phyloP scores from a whole-genome alignment of 2,113 vertebrate genomes.

The Corapipo altera region DNA sequence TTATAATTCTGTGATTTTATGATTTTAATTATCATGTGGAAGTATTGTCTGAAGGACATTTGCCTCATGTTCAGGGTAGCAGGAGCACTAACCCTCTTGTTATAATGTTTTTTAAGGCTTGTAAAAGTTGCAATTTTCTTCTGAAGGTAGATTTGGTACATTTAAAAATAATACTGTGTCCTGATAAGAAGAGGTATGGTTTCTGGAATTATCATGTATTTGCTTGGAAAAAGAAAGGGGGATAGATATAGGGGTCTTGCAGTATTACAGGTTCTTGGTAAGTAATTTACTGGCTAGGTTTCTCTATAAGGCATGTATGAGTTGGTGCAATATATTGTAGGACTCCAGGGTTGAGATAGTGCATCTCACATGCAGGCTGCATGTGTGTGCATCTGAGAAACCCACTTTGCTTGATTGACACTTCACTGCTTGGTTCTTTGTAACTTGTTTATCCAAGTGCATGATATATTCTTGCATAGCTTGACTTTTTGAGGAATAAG shows the following conservation, averaged over 20 bases:
- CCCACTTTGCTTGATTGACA: neutral
- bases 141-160: neutral
- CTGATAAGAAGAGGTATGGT: neutral
- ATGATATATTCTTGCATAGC: neutral
- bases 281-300: neutral
- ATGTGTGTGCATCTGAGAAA: neutral
- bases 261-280: neutral
- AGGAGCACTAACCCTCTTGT: neutral
- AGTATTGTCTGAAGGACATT: neutral
- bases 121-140: neutral
- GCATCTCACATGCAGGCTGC: neutral
- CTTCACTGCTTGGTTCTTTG: neutral
- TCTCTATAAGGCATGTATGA: neutral
- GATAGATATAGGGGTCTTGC: neutral
- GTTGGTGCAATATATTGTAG: neutral
- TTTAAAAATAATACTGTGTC: neutral
- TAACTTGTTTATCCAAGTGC: slow-evolving; percentile 30
- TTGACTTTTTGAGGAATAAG: neutral
- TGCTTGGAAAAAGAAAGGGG: neutral
- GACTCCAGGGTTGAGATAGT: neutral
- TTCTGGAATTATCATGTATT: neutral
- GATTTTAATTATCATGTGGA: neutral
- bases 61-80: neutral
- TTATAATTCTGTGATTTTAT: neutral
- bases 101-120: neutral